Evolutionary conservation across 2,888 invertebrate species (phyloP).

Genomic region (Melieria omissa): DNA sequence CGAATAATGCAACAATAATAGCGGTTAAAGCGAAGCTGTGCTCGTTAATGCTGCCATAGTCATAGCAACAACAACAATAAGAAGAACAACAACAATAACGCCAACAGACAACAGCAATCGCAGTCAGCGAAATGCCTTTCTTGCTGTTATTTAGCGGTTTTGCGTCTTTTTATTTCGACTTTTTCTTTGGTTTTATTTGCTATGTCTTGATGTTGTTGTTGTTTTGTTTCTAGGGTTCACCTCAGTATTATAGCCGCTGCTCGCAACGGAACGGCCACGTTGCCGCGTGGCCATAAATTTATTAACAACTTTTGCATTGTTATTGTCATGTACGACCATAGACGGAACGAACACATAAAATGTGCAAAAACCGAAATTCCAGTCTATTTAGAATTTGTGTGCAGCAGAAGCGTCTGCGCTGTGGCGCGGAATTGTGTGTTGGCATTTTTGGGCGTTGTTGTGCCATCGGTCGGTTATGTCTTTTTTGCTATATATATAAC

Average conservation of each 20-base stretch:
- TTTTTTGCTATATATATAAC: not conserved
- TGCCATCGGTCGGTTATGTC: constrained; percentile 26
- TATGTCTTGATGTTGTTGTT: constrained; percentile 5
- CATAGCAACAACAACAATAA: constrained; percentile 9
- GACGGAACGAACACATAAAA: constrained; percentile 11
- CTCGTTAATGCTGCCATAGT: constrained; percentile 21
- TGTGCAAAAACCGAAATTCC: constrained; percentile 25
- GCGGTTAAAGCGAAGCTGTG: not conserved
- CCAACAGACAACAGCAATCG: constrained; percentile 6
- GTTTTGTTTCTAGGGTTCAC: not conserved
- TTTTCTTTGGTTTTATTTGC: constrained; percentile 1
- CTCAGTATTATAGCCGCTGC: not conserved
- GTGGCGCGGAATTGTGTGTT: not conserved
- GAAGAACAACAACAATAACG: constrained; percentile 10
- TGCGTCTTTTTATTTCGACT: constrained; percentile 8
- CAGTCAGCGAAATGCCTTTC: not conserved
- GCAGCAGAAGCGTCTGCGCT: constrained; percentile 2
- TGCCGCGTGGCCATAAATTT: constrained; percentile 43
- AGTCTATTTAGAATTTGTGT: constrained; percentile 10
- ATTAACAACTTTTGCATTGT: constrained; percentile 42
- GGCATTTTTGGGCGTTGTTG: constrained; percentile 43
- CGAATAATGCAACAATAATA: constrained; percentile 8
- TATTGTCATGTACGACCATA: constrained; percentile 6
- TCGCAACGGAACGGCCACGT: not conserved
- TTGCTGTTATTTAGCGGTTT: constrained; percentile 29